Evolutionary conservation across 2,113 vertebrate species (phyloP), one percentile per base, ranked within the genome.

Genomic region (Neogobius melanostomus): DNA sequence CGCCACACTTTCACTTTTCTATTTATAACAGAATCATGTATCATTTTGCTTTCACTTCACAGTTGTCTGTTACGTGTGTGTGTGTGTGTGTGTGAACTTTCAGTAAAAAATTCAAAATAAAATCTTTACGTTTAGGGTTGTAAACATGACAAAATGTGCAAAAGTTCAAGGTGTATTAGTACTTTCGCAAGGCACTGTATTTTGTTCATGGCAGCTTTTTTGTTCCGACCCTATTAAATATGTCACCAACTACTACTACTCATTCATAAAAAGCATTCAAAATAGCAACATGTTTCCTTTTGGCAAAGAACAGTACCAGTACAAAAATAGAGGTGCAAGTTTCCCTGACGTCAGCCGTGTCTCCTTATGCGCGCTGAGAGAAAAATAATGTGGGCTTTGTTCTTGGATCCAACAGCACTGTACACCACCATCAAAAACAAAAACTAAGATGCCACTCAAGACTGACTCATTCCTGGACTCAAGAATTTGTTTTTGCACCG

Each of bases 401-500:
- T 83, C 50, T 72, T 28, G 52, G 44, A 36, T 44, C 28, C n/a
- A 1, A 16, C 49, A 71, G 53, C 77, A 80, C 72, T 66, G 66
- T 75, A 72, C 61, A 65, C 44, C 57, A 53, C 49, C 21, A 78
- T 78, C 59, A 11, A 69, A 42, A 12, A 46, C 47, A 59, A 53
- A 43, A 45, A 80, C 82, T 63, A 43, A 49, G 9, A 74, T 50
- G 44, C 69, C 2, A 81, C 62, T 68, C 17, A 59, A 36, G 11
- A 42, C 48, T 90, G 87, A 87, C 53, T 87, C 84, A 85, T 72
- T 54, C 54, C 66, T 42, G 53, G 69, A 81, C 49, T 47, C 48
- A 77, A 17, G 72, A 83, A 84, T 70, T 64, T 72, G 64, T 44
- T 49, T 36, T 61, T 64, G 66, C 75, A 17, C 7, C 44, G 51